A percentile compares a stretch with the other conserved stretches of the same genome.
Evolutionary conservation across 1,140 invertebrate genomes (phyloP).

Genomic region (Linepithema humile): DNA sequence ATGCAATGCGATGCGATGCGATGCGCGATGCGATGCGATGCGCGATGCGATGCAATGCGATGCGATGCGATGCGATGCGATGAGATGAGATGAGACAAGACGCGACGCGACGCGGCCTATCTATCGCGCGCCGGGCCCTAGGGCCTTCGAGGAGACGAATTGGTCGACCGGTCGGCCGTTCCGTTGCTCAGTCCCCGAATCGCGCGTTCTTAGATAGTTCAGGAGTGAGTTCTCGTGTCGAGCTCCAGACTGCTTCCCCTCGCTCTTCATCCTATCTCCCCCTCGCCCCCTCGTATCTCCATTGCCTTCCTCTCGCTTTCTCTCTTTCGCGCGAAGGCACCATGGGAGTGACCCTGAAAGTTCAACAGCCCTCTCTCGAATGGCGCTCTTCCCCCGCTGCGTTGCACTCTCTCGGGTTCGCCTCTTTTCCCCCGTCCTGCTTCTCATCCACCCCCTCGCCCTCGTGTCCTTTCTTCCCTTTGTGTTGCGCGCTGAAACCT

Average conservation of each 20-base stretch:
- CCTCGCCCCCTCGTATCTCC: not conserved
- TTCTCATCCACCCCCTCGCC: conserved; percentile 41
- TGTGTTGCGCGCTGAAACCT: conserved; percentile 73
- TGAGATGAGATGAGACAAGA: too few species aligned
- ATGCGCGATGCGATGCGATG: too few species aligned
- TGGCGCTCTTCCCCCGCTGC: conserved; percentile 59
- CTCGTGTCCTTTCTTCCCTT: conserved; percentile 68
- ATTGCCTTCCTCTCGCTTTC: conserved; percentile 48
- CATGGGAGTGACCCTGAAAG: conserved; percentile 81
- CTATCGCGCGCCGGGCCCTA: conserved; percentile 22
- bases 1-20: too few species aligned
- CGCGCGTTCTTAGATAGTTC: conserved; percentile 67
- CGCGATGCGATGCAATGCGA: too few species aligned
- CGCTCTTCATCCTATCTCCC: not conserved
- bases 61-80: too few species aligned
- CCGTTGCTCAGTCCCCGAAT: conserved; percentile 55
- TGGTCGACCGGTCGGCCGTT: conserved; percentile 7
- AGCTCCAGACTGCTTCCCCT: not conserved
- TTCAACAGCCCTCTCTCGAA: conserved; percentile 81
- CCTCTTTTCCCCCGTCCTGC: not conserved
- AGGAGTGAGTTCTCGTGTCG: conserved; percentile 76
- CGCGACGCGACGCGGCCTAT: conserved; percentile 21
- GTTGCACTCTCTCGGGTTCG: conserved; percentile 28
- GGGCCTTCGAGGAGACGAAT: conserved; percentile 54
- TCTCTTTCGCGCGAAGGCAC: conserved; percentile 57